These are phyloP conservation scores for Plecturocebus donacophilus DNA, from an alignment of 2,113 vertebrate species.

Conservation along the genomic window DNA sequence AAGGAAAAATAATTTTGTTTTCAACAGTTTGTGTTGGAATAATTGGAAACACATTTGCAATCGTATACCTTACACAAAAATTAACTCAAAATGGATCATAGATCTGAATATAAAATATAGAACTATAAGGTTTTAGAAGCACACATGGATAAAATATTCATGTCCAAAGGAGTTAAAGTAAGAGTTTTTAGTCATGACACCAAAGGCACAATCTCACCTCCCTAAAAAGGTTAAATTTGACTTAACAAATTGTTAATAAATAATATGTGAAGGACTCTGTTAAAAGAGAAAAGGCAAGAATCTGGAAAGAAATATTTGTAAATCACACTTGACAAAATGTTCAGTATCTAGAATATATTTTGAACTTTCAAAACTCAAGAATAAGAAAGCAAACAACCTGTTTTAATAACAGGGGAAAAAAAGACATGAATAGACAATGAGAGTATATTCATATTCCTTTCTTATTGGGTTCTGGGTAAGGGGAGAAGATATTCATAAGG, in stretches of 20 bases:
- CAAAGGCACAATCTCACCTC: background rate
- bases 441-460: too few species aligned
- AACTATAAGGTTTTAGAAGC: background rate
- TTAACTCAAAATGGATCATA: background rate
- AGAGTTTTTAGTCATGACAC: background rate
- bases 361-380: background rate
- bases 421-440: background rate
- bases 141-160: background rate
- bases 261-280: background rate
- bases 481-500: background rate
- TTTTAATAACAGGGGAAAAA: background rate
- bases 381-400: background rate
- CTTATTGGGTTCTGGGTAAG: too few species aligned
- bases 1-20: background rate
- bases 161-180: background rate
- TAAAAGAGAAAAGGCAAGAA: background rate
- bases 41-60: background rate
- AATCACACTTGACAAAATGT: background rate
- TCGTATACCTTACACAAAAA: background rate
- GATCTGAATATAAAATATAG: background rate
- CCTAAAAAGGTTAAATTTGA: background rate
- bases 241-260: background rate
- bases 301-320: background rate
- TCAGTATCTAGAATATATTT: background rate
- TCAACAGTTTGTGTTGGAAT: background rate